Conservation (phyloP, 2,797 vertebrate species). For the Babyrousa celebensis region DNA sequence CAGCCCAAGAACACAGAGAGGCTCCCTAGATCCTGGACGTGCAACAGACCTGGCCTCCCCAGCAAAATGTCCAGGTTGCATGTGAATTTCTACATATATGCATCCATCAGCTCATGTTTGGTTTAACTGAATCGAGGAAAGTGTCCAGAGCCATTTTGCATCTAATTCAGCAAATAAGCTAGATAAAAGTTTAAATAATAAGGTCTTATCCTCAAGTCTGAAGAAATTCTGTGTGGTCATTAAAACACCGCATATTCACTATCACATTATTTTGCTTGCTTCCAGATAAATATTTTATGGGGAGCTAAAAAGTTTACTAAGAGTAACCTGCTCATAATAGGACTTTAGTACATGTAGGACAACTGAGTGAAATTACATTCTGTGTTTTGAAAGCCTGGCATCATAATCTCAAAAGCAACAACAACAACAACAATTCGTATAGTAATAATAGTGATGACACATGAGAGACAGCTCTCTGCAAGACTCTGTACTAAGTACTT, state of each 20-base stretch:
- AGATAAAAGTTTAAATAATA: not conserved
- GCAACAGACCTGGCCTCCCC: not conserved
- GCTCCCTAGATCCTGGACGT: not conserved
- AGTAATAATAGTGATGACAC: not conserved
- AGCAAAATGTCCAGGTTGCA: not conserved
- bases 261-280: not conserved
- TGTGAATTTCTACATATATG: not conserved
- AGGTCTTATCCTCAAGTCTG: not conserved
- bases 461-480: not conserved
- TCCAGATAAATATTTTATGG: not conserved
- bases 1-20: not conserved
- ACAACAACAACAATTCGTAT: not conserved
- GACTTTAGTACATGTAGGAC: not conserved
- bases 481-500: not conserved
- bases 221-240: not conserved
- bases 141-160: not conserved
- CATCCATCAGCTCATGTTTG: not conserved
- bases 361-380: not conserved
- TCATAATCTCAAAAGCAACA: not conserved
- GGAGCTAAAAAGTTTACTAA: not conserved
- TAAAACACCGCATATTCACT: not conserved
- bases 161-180: not conserved
- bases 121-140: not conserved
- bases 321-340: not conserved
- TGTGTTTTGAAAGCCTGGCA: not conserved